Base-by-base conservation (phyloP, 2,113 vertebrate genomes). In the Neolamprologus cancellatus region DNA sequence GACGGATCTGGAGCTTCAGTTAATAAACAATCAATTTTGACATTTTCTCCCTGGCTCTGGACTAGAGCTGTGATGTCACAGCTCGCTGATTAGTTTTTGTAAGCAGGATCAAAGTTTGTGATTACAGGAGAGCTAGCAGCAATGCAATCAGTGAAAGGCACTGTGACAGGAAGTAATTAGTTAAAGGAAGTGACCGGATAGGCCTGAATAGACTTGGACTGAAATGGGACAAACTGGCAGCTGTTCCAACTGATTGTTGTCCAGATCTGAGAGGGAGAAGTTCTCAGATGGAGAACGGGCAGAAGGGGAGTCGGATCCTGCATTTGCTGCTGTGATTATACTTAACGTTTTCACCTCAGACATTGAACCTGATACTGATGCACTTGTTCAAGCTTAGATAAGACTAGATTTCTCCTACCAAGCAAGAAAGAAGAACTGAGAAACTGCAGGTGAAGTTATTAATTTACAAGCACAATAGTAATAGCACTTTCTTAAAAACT, bases 231-330 rank as follows among this genome's bases (percentile, higher is more conserved):
- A 57, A 57, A 57, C 54, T 15, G 54, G 54, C 54, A 57, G 7
- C 23, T 28, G 25, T 57, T 57, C 0, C 14, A 57, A 9, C 54
- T 30, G 25, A 57, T 57, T 10, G 52, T 53, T 53, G 54, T 57
- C 13, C 25, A 57, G 25, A 30, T 30, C 54, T 57, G 54, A 57
- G 54, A 57, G 54, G 13, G 25, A 57, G 54, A 57, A 28, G 54
- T 57, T 57, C 54, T 57, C 54, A 57, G 13, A 57, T 17, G 54
- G 13, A 55, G 23, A 0, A 55, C 0, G 23, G 54, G 23, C 12
- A 30, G 3, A 57, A 57, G 0, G 4, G 1, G 54, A 57, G 54
- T 57, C 0, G 4, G 25, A 57, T 57, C 54, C 25, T 57, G 25
- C 54, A 30, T 57, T 57, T 57, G 54, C 54, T 57, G 54, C 0